These are phyloP conservation scores for Globodera rostochiensis DNA, from an alignment of 1,140 invertebrate species.

Conservation along the genomic window DNA sequence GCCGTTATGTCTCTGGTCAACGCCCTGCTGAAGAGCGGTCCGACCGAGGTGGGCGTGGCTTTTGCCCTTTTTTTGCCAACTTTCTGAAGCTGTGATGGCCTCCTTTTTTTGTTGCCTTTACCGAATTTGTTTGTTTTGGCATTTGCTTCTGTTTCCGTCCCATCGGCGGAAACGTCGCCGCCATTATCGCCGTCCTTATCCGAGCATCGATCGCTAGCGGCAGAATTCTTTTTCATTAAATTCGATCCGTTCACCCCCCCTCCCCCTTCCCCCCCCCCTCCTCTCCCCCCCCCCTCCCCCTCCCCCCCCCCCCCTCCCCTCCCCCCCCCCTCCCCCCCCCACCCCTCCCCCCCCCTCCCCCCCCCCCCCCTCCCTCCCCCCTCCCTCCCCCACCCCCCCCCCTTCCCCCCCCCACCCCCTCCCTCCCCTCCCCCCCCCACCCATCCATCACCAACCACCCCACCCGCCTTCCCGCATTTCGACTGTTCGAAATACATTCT, in stretches of 20 bases:
- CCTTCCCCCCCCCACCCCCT: not conserved
- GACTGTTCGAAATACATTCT: too few species aligned
- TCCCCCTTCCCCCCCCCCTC: too few species aligned
- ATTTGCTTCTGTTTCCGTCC: not conserved
- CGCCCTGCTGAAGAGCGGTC: slow-evolving; percentile 91
- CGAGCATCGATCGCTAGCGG: not conserved
- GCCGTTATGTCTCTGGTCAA: slow-evolving; percentile 98
- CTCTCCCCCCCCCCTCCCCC: not conserved
- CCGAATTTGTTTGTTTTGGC: not conserved
- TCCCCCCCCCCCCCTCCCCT: not conserved
- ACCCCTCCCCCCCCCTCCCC: too few species aligned
- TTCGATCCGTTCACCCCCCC: not conserved
- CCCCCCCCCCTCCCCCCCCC: not conserved
- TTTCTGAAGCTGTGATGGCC: too few species aligned
- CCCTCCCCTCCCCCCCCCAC: not conserved
- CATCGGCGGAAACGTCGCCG: too few species aligned
- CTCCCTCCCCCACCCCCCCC: not conserved
- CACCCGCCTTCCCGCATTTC: not conserved
- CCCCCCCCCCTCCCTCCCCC: too few species aligned
- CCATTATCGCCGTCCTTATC: not conserved
- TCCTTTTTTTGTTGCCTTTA: too few species aligned
- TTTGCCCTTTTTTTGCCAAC: too few species aligned
- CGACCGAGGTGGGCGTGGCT: slow-evolving; percentile 74
- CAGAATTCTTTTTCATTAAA: not conserved
- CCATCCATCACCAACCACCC: not conserved